These are phyloP conservation scores for Apamea sordens DNA, from an alignment of 2,888 invertebrate species.

Conservation along the genomic window DNA sequence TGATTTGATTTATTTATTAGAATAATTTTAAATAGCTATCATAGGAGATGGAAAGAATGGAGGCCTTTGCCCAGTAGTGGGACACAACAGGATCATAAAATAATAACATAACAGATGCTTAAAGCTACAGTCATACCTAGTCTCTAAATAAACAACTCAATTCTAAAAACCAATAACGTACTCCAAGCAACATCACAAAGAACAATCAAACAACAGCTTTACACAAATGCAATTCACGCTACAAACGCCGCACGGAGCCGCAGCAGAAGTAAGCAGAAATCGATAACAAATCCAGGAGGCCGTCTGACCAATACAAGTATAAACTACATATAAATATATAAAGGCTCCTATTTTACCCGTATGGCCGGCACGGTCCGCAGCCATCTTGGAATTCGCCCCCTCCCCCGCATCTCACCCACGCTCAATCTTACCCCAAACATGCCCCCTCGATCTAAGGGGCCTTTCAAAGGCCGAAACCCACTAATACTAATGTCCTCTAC, in stretches of 20 bases:
- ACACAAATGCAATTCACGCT: conserved; percentile 27
- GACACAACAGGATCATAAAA: not conserved
- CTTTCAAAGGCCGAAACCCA: conserved; percentile 89
- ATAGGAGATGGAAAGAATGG: not conserved
- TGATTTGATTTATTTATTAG: not conserved
- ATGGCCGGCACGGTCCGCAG: conserved; percentile 89
- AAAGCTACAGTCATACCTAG: not conserved
- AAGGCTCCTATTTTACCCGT: conserved; percentile 88
- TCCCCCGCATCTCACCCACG: conserved; percentile 83
- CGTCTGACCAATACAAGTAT: conserved; percentile 86
- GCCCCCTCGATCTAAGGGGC: conserved; percentile 89
- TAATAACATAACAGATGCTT: not conserved
- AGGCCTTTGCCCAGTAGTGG: not conserved
- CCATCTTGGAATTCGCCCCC: conserved; percentile 87
- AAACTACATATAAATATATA: conserved; percentile 84
- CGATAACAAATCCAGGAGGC: conserved; percentile 76
- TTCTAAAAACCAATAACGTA: conserved; percentile 3
- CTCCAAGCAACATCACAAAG: conserved; percentile 8
- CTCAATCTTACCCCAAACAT: conserved; percentile 88
- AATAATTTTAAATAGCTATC: not conserved
- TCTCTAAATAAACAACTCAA: not conserved
- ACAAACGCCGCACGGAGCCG: conserved; percentile 27
- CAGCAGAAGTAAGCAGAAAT: conserved; percentile 71
- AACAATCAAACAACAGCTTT: conserved; percentile 28
- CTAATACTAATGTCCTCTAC: conserved; percentile 89